A percentile compares a stretch with the other conserved stretches of the same genome.
Evolutionary conservation across 1,140 invertebrate species (phyloP).

Genomic region (Lepidostoma basale): DNA sequence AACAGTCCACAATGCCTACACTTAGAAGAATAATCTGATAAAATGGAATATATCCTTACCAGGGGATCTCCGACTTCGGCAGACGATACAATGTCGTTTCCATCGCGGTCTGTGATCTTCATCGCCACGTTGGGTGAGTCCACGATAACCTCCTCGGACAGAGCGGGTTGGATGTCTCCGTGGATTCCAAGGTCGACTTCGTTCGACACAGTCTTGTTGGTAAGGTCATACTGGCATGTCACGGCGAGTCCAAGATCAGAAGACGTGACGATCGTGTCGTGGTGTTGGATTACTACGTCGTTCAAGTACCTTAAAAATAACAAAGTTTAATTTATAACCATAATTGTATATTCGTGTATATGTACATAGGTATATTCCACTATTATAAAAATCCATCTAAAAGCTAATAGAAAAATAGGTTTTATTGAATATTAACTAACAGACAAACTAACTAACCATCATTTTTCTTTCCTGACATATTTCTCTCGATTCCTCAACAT

Average conservation of each 20-base stretch:
- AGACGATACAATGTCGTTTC: conserved; percentile 78
- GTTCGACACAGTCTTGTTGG: conserved; percentile 92
- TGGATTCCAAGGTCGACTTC: conserved; percentile 89
- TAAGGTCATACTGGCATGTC: conserved; percentile 91
- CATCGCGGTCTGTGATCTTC: conserved; percentile 88
- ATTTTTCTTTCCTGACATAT: too few species aligned
- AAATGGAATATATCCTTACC: conserved; percentile 48
- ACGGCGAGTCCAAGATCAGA: conserved; percentile 90
- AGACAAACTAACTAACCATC: too few species aligned
- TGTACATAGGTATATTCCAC: not conserved
- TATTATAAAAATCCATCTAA: too few species aligned
- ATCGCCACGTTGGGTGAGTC: conserved; percentile 93
- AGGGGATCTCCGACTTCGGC: conserved; percentile 89
- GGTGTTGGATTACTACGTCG: conserved; percentile 91
- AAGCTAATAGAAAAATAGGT: too few species aligned
- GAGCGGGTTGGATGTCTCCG: conserved; percentile 79
- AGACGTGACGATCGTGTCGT: conserved; percentile 93
- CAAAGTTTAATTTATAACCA: not conserved
- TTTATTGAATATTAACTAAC: too few species aligned
- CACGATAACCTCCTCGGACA: conserved; percentile 84
- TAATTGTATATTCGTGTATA: not conserved
- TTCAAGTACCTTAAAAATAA: conserved; percentile 70
- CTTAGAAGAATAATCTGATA: too few species aligned
- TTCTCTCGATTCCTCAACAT: too few species aligned
- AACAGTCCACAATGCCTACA: too few species aligned